A percentile compares a stretch with the other conserved stretches of the same genome.
These are phyloP conservation scores for Myiagra hebetior DNA, from an alignment of 2,113 vertebrate genomes.

Conservation along the genomic window DNA sequence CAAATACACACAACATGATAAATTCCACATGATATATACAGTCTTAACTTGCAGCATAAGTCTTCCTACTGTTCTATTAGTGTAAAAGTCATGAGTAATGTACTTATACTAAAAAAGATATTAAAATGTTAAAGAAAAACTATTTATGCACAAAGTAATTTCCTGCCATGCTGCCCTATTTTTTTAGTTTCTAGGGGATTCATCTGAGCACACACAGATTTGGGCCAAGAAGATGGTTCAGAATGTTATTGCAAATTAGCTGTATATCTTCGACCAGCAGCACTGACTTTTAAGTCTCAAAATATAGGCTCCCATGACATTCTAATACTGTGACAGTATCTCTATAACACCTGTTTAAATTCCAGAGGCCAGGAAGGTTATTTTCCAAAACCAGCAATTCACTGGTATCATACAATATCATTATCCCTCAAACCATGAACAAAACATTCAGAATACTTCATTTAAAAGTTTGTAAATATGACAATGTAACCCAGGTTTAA, in stretches of 20 bases:
- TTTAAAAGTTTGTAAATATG: neutral
- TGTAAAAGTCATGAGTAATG: neutral
- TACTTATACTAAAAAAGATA: neutral
- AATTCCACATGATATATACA: neutral
- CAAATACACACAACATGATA: neutral
- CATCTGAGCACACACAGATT: neutral
- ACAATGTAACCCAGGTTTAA: neutral
- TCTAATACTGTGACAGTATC: neutral
- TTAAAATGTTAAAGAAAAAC: neutral
- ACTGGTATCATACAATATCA: fast-evolving
- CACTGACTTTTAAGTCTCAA: neutral
- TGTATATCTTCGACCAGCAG: neutral
- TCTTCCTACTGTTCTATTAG: neutral
- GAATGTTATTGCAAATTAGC: neutral
- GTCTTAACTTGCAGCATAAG: neutral
- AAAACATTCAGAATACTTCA: neutral
- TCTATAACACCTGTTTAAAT: neutral
- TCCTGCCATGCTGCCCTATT: neutral
- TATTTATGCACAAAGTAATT: neutral
- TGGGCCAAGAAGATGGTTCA: neutral
- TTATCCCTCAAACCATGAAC: neutral
- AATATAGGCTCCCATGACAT: neutral
- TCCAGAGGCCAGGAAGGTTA: neutral
- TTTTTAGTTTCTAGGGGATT: neutral
- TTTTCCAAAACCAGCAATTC: neutral